phyloP scores from a whole-genome alignment of 2,113 vertebrate species.

The Erythrocercus mccallii region DNA sequence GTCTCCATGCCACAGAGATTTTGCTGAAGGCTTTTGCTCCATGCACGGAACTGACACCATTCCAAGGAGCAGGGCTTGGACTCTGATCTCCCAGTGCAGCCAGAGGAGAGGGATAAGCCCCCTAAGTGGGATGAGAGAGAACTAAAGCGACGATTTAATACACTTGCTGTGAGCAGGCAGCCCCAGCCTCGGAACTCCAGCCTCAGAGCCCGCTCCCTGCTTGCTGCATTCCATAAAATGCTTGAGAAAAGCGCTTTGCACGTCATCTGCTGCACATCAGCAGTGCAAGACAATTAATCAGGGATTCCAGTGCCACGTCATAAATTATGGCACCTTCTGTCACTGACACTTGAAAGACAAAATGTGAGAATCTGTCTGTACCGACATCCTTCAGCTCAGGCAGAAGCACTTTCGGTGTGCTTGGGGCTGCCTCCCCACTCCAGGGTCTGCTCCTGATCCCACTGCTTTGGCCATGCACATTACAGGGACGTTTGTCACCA shows the following conservation, averaged over 20 bases:
- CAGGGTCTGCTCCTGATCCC: not conserved
- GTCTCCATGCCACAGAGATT: not conserved
- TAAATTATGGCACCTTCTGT: constrained; percentile 1
- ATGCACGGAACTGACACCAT: not conserved
- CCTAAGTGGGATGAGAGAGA: not conserved
- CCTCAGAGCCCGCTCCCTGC: not conserved
- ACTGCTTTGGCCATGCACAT: not conserved
- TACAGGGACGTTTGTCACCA: not conserved
- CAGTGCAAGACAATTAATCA: constrained; percentile 25
- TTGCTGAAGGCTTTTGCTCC: constrained; percentile 18
- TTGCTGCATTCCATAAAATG: not conserved
- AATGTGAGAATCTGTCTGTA: not conserved
- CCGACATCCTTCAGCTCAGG: not conserved
- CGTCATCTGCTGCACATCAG: constrained; percentile 7
- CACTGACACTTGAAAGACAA: not conserved
- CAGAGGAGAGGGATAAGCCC: constrained; percentile 31
- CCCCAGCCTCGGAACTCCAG: not conserved
- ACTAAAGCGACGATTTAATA: not conserved
- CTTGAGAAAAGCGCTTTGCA: not conserved
- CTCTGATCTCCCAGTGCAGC: constrained; percentile 12
- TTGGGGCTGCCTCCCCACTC: not conserved
- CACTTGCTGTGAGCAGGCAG: not conserved
- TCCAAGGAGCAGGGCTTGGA: not conserved
- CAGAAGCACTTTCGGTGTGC: not conserved
- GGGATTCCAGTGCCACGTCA: not conserved